Evolutionary conservation across 2,888 invertebrate species (phyloP), one percentile per base, ranked within the genome.

Genomic region (Julus scanicus): DNA sequence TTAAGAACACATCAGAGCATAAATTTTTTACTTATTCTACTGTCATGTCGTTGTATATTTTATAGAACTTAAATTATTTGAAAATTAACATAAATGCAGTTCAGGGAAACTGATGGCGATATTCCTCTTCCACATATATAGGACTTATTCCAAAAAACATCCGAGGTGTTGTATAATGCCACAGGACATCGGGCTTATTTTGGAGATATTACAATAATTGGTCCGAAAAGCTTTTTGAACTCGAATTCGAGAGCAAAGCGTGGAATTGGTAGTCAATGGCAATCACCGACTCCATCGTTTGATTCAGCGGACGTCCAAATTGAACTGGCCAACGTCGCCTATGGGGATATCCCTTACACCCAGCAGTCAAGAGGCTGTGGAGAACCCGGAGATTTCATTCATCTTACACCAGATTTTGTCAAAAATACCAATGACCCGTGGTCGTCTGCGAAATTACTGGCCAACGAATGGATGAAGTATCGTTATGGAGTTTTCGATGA

Each of bases 301-400:
- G 83, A 87, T n/a, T 39, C 71, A 29, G 88, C 89, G 13, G 88
- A 89, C 13, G 87, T 88, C 0, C 86, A 89, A 13, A 89, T 89
- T 37, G 89, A 89, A 39, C 49, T 63, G 6, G 87, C 89, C 15
- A 87, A 87, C 40, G 20, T 40, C 29, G 53, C 49, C n/a, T 83
- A 87, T 44, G 87, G 44, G 13, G 39, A 83, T 83, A 6, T 40
- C n/a, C 87, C 87, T 15, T 87, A 83, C 40, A 87, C 87, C 20
- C 83, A 40, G n/a, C 87, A 87, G 40, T 17, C 87, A 13, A 15
- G 48, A 80, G 15, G n/a, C 37, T 87, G 87, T 44, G 87, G 87
- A 11, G 83, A 87, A 87, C 39, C 17, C 8, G 87, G 87, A 87
- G 83, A 83, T 20, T 87, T 83, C 29, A 87, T 83, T 87, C 87